Percentiles rank a stretch among this genome's conserved stretches.
phyloP scores from a whole-genome alignment of 2,113 vertebrate species.

The Muntiacus reevesi region DNA sequence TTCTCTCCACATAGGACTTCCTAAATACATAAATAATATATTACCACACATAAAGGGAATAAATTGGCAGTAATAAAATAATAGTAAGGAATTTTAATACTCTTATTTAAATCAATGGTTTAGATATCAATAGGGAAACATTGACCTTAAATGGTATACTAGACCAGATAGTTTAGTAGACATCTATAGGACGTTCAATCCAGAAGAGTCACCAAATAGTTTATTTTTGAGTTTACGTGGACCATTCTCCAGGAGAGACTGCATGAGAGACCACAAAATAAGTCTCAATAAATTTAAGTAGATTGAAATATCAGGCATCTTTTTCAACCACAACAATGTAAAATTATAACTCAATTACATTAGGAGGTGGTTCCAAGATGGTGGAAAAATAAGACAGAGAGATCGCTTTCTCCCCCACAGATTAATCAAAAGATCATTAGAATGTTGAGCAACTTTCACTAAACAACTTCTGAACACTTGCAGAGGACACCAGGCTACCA shows the following conservation, averaged over 20 bases:
- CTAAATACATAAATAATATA: background rate
- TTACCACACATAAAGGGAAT: background rate
- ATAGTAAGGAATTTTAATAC: background rate
- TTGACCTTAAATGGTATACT: background rate
- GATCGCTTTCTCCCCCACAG: background rate
- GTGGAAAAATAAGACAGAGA: background rate
- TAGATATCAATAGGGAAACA: background rate
- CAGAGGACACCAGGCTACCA: background rate
- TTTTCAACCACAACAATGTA: background rate
- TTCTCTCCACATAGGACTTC: background rate
- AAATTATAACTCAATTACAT: background rate
- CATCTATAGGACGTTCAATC: background rate
- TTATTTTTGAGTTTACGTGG: background rate
- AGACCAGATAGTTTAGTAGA: background rate
- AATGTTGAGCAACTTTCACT: background rate
- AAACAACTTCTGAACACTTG: background rate
- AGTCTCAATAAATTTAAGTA: background rate
- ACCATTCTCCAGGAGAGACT: background rate
- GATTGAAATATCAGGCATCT: background rate
- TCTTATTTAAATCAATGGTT: background rate
- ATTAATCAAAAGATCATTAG: background rate
- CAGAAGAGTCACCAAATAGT: background rate
- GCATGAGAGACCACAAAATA: background rate
- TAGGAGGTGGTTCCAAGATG: background rate
- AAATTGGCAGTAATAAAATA: background rate